Evolutionary conservation across 2,888 invertebrate species (phyloP), one percentile per base, ranked within the genome.

Genomic region (Phlogophora meticulosa): DNA sequence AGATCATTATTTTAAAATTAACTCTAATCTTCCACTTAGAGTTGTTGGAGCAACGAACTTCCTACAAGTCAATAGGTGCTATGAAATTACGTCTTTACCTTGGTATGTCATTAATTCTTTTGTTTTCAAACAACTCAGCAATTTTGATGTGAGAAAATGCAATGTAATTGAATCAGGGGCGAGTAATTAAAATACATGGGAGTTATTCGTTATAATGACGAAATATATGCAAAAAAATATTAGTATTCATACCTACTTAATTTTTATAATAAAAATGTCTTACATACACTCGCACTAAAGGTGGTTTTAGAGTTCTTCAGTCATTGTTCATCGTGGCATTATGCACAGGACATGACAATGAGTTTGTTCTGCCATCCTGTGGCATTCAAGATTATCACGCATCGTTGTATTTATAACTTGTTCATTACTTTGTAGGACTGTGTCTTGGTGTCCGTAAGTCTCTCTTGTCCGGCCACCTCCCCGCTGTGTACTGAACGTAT

Each of bases 401-500:
- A 64, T 69, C 57, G 63, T 72, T 74, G 72, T 57, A 69, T 61
- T 69, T 66, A 67, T 43, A 51, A 58, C 59, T 56, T 45, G 57
- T 87, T 77, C 86, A 87, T 38, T 82, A 83, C 58, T 84, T 84
- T 13, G 95, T 95, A 4, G 96, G 96, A 85, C 96, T 96, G 71
- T 96, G 96, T 75, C 96, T 87, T 0, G 97, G 97, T 2, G 97
- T 97, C 79, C 96, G 96, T 9, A 95, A 86, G 82, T 94, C 96
- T 32, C 94, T 68, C 34, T 93, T 94, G 49, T 96, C 95, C 0
- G 96, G 96, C 97, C 97, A 97, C 80, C 96, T 96, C 72, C 96
- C 96, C 1, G 97, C 97, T 0, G 97, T 96, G 85, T 97, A 97
- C 83, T 97, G 96, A 2, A 97, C 97, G 82, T 96, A 97, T 4